These are phyloP conservation scores for Caenorhabditis remanei DNA, from an alignment of 1,140 invertebrate species.

Conservation along the genomic window DNA sequence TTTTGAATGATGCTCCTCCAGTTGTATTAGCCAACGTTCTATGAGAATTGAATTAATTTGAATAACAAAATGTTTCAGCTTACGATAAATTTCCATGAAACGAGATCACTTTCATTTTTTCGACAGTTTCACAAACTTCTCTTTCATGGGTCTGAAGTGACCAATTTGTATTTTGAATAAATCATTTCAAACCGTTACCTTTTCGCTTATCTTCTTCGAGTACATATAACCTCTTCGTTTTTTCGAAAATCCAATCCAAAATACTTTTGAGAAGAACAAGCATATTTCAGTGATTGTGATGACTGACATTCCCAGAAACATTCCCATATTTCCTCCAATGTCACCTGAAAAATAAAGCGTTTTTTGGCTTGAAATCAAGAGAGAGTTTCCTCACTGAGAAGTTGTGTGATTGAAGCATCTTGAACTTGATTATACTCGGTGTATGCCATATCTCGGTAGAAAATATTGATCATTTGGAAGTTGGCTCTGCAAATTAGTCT, in stretches of 20 bases:
- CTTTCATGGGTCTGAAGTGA: conserved; percentile 17
- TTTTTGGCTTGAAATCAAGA: neutral
- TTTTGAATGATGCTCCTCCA: neutral
- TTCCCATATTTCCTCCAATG: conserved; percentile 64
- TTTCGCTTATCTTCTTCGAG: conserved; percentile 40
- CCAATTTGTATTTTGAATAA: neutral
- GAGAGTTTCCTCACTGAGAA: conserved; percentile 33
- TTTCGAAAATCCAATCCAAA: conserved; percentile 47
- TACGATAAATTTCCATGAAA: conserved; percentile 38
- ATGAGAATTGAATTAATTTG: neutral
- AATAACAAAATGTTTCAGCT: neutral
- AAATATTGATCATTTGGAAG: conserved; percentile 57
- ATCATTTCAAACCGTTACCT: neutral
- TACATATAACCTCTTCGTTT: conserved; percentile 60
- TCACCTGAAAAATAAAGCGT: conserved; percentile 46
- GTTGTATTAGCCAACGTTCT: neutral
- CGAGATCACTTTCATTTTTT: conserved; percentile 33
- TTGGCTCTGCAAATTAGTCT: conserved; percentile 31
- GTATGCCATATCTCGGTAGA: conserved; percentile 58
- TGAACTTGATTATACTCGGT: conserved; percentile 51
- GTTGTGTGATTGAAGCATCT: conserved; percentile 45
- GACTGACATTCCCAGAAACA: conserved; percentile 63
- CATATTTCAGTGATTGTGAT: conserved; percentile 60
- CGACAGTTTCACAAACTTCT: conserved; percentile 53
- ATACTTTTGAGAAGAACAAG: conserved; percentile 47